Conservation (phyloP, 53 echinoderm and acorn worm species). For the Glandiceps talaboti region DNA sequence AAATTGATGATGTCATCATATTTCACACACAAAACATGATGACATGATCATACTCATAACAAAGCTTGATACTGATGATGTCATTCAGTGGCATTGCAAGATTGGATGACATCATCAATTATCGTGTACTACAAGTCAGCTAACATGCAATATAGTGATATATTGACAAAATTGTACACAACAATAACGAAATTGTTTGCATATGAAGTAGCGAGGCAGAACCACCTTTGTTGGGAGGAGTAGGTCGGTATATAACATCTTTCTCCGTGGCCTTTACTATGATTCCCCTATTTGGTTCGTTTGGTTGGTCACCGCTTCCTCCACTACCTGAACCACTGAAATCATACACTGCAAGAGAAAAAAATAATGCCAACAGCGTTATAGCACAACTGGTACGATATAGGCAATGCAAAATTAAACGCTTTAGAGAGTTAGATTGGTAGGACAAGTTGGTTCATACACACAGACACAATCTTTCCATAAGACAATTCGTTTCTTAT, state of each 20-base stretch:
- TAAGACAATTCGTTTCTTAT: too few species aligned
- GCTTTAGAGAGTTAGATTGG: neutral
- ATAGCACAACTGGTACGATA: neutral
- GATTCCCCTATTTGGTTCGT: conserved; percentile 13
- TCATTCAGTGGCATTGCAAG: too few species aligned
- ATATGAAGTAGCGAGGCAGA: conserved; percentile 13
- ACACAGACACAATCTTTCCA: too few species aligned
- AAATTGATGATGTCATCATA: too few species aligned
- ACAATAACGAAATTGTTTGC: neutral
- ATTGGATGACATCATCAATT: too few species aligned
- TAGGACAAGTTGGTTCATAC: too few species aligned
- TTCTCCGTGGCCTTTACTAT: conserved; percentile 21
- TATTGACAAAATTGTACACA: neutral
- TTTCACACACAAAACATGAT: too few species aligned
- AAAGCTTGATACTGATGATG: too few species aligned
- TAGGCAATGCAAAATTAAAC: neutral
- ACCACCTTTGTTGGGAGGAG: conserved; percentile 17
- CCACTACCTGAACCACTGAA: conserved; percentile 76
- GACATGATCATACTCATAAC: too few species aligned
- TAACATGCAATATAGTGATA: neutral
- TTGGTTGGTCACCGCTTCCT: conserved; percentile 57
- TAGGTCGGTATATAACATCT: conserved; percentile 80
- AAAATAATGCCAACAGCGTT: neutral
- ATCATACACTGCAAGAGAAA: conserved; percentile 18
- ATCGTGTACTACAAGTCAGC: too few species aligned